Evolutionary conservation across 2,888 invertebrate genomes (phyloP).

Genomic region (Celastrina argiolus): DNA sequence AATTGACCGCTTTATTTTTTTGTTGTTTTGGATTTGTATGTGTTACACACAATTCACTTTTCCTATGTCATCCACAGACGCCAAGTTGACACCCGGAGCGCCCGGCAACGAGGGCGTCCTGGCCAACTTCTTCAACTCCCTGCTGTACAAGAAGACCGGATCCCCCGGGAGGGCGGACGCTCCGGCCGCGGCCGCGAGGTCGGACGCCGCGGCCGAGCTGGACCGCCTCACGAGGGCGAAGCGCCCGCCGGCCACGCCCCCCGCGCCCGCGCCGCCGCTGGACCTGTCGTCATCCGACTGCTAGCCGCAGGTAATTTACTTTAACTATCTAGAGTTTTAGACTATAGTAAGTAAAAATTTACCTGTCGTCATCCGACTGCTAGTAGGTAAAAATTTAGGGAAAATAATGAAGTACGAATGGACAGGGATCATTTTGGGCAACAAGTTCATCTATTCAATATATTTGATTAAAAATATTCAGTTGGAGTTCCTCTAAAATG

Average conservation of each 20-base stretch:
- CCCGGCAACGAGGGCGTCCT: conserved; percentile 87
- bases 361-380: too few relatives aligned
- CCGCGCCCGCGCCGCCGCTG: conserved; percentile 57
- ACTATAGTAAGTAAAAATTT: too few relatives aligned
- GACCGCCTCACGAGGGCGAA: conserved; percentile 90
- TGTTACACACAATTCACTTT: not conserved
- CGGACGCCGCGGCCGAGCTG: conserved; percentile 94
- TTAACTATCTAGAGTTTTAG: too few relatives aligned
- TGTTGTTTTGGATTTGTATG: too few relatives aligned
- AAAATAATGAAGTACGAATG: too few relatives aligned
- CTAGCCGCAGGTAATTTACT: conserved; percentile 41
- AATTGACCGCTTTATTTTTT: too few relatives aligned
- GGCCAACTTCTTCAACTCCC: conserved; percentile 98
- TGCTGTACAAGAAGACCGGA: conserved; percentile 95
- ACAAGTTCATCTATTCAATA: too few relatives aligned
- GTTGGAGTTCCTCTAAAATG: too few relatives aligned
- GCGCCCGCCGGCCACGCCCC: conserved; percentile 72
- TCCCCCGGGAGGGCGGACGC: conserved; percentile 71
- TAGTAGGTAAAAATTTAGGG: too few relatives aligned
- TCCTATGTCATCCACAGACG: conserved; percentile 32
- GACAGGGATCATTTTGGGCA: too few relatives aligned
- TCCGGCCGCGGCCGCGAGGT: conserved; percentile 82
- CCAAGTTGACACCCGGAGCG: conserved; percentile 83
- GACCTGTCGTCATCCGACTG: conserved; percentile 76
- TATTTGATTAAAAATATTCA: too few relatives aligned